Base-by-base conservation (phyloP, 2,113 vertebrate species). In the Ailurus styani region DNA sequence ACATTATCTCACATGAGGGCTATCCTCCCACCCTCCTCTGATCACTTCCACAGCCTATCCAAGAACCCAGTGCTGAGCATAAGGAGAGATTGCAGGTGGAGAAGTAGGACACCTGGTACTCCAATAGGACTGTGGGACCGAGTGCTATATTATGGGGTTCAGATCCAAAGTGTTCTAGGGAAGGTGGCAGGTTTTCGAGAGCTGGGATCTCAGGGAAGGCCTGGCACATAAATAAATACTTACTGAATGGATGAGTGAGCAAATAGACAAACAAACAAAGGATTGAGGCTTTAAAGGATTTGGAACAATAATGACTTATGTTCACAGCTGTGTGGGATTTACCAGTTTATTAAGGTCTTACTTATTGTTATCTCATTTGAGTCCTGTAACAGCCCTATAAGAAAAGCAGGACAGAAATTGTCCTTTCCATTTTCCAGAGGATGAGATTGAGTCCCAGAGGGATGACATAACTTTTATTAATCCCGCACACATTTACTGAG, bases 261-360 rank as follows among this genome's bases (percentile, higher is more conserved):
- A 37, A 83, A 54, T 20, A 88, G 55, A 78, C 54, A 52, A 96
- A 54, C 47, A 95, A 85, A 85, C 3, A 89, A 91, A 91, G 57
- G 40, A 88, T 55, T 50, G 64, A 57, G 42, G 72, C 17, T 87
- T 70, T 55, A 29, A 93, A 93, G 54, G 52, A 83, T 87, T 93
- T 89, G 62, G 23, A 87, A 93, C 85, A 64, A 50, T 64, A 93
- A 73, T 78, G 52, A 78, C 9, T 94, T 82, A 68, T 50, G 34
- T 73, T 90, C 73, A 90, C 29, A 92, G 40, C 25, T 92, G n/a
- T 91, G 90, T 86, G 72, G 57, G 42, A 73, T 89, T 97, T 86
- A 34, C 52, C 50, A 93, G 27, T 88, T 95, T 95, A 85, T 82
- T 70, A 72, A 82, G 23, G 12, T 55, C 42, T 96, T 73, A 70